A percentile compares a stretch with the other conserved stretches of the same genome.
Conservation (phyloP, 2,113 vertebrate genomes). For the Martes martes region DNA sequence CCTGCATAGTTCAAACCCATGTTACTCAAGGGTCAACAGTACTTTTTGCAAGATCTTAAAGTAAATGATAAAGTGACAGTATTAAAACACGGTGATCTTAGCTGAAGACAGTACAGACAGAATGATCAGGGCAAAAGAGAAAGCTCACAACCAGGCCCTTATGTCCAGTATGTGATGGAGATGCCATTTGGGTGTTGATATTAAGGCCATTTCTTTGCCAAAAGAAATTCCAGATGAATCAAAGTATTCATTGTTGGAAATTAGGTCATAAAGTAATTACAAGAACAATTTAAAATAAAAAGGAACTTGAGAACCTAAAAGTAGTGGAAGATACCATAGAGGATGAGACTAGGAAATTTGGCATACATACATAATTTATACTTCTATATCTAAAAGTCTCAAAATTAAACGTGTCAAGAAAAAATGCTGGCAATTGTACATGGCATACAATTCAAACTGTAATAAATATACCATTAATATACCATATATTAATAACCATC, state of each 20-base stretch:
- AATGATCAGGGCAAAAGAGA: background rate
- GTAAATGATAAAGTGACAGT: background rate
- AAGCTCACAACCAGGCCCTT: background rate
- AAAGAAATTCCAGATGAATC: slow-evolving; percentile 4
- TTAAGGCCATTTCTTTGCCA: background rate
- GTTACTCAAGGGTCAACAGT: background rate
- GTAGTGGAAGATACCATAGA: background rate
- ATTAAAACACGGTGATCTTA: background rate
- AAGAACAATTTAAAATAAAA: slow-evolving; percentile 1
- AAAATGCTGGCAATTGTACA: background rate
- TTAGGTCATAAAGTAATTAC: background rate
- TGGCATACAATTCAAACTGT: background rate
- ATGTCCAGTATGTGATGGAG: background rate
- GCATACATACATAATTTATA: background rate
- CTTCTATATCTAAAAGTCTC: background rate
- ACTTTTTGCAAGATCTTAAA: slow-evolving; percentile 15
- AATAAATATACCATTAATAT: background rate
- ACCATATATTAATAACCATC: background rate
- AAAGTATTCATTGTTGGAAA: background rate
- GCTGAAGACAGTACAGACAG: background rate
- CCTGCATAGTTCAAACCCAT: background rate
- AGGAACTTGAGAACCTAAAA: background rate
- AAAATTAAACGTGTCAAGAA: background rate
- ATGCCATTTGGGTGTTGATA: background rate
- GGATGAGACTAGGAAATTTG: background rate